Evolutionary conservation across 2,888 invertebrate genomes (phyloP).

Genomic region (Campoplex capitator): DNA sequence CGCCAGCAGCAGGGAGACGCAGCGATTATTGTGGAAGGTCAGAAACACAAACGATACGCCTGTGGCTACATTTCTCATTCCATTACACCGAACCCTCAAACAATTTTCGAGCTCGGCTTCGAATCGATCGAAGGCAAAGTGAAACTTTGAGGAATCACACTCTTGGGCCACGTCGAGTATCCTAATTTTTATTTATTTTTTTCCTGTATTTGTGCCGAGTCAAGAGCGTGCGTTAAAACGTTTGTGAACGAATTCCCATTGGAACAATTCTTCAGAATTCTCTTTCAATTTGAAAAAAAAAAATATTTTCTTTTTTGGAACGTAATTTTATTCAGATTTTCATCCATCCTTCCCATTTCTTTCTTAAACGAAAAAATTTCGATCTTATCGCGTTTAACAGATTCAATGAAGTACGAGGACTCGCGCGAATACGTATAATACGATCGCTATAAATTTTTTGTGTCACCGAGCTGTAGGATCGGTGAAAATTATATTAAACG

Average conservation of each 20-base stretch:
- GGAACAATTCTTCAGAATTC: too few species aligned
- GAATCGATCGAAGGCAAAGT: conserved; percentile 16
- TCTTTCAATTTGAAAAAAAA: not conserved
- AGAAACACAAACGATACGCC: conserved; percentile 35
- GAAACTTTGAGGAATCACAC: conserved; percentile 43
- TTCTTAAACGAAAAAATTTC: not conserved
- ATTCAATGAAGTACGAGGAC: not conserved
- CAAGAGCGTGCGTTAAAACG: not conserved
- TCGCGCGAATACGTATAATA: not conserved
- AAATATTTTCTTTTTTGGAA: not conserved
- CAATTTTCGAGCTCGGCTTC: conserved; percentile 18
- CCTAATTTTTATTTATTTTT: too few species aligned
- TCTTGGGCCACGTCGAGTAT: not conserved
- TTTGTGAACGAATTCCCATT: not conserved
- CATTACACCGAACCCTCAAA: not conserved
- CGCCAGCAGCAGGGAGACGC: conserved; percentile 22
- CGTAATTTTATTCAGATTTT: not conserved
- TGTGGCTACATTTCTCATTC: conserved; percentile 20
- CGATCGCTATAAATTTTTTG: not conserved
- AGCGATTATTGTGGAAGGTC: conserved; percentile 62
- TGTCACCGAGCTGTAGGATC: not conserved
- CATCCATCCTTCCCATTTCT: not conserved
- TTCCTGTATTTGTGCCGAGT: too few species aligned
- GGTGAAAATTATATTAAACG: not conserved
- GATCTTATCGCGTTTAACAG: not conserved